Base-by-base conservation (phyloP, 2,888 invertebrate genomes). In the Yponomeuta evonymella region DNA sequence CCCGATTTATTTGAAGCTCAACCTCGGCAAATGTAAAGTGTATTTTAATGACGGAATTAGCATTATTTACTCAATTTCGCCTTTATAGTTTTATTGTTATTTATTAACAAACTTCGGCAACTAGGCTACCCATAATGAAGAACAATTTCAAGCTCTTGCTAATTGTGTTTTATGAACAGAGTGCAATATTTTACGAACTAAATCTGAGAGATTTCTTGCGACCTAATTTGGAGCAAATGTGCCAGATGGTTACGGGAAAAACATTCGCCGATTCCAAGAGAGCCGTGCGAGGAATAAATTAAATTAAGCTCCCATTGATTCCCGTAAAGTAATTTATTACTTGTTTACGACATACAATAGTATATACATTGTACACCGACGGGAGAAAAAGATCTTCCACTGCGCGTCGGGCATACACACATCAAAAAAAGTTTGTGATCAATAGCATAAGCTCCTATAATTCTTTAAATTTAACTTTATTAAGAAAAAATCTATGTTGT, bases 161-260 rank as follows among this genome's bases (percentile, higher is more conserved):
- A 58, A 58, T 58, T 15, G 15, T 58, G 15, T 58, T 15, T 58
- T 12, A 58, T 12, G 8, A 58, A 58, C 51, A 58, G 51, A 12
- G 51, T 12, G 51, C 12, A 58, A 58, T 58, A 15, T 58, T 58
- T 58, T 58, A 58, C 51, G 15, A 12, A 58, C 15, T 58, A 58
- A 58, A 51, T 51, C 51, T 51, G 12, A 51, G 51, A 51, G 51
- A 51, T 10, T 12, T 51, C 51, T 51, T 51, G 23, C 23, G 48
- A 48, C 69, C 51, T 51, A 69, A 69, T 48, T 48, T 51, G 64
- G 23, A 64, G 6, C 64, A 23, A 66, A 48, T 51, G 36, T 70
- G 69, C 29, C 23, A 70, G 33, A 2, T 36, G 48, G 36, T 64
- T 23, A 58, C 65, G 36, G 36, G 58, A 33, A 65, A 43, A 70